phyloP scores from a whole-genome alignment of 2,888 invertebrate species.

The Monoplex corrugatus region DNA sequence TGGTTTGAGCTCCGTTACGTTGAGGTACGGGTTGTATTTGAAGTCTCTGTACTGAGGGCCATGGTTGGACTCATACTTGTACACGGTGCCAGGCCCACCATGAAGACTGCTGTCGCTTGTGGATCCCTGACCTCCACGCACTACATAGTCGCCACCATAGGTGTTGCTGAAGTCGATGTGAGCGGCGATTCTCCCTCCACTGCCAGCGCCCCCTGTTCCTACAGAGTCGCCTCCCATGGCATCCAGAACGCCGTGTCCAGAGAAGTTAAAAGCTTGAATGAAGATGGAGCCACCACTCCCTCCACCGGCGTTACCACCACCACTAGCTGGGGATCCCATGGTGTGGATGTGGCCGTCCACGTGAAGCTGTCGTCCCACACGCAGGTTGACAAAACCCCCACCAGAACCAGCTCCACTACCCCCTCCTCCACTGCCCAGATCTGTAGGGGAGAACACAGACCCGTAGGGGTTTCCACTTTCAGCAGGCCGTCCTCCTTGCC shows the following conservation, averaged over 20 bases:
- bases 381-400: constrained; percentile 66
- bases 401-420: constrained; percentile 66
- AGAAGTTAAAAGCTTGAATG: constrained; percentile 68
- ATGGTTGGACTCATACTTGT: constrained; percentile 70
- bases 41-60: constrained; percentile 73
- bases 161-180: constrained; percentile 65
- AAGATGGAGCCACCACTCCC: constrained; percentile 71
- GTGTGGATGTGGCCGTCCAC: constrained; percentile 67
- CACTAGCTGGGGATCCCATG: constrained; percentile 59
- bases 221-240: constrained; percentile 67
- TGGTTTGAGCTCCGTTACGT: constrained; percentile 64
- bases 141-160: constrained; percentile 67
- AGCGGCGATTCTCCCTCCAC: constrained; percentile 70
- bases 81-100: constrained; percentile 73
- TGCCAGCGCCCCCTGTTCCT: constrained; percentile 65
- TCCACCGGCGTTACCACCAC: constrained; percentile 61
- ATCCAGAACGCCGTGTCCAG: constrained; percentile 69
- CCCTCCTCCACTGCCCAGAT: constrained; percentile 70
- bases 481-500: constrained; percentile 61
- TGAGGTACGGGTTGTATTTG: constrained; percentile 70
- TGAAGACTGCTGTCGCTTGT: constrained; percentile 48
- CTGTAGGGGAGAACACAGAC: constrained; percentile 67
- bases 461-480: constrained; percentile 63
- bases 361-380: constrained; percentile 64
- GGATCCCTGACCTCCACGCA: constrained; percentile 63